Evolutionary conservation across 2,888 invertebrate genomes (phyloP), one percentile per base, ranked within the genome.

Genomic region (Vannuccia rotundouncinata): DNA sequence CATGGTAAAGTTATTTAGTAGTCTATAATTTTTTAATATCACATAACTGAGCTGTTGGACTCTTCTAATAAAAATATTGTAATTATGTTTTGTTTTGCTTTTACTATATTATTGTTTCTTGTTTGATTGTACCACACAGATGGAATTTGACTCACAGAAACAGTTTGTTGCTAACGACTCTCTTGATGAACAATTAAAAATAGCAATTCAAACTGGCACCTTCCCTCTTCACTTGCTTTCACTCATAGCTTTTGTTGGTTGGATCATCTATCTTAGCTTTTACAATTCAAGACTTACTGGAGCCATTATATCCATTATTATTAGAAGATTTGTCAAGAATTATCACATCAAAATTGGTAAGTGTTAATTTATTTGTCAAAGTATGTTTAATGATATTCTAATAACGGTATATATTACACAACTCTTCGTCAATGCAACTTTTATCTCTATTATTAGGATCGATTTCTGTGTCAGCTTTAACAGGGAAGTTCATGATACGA

Each of bases 311-410:
- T 60, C 78, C 10, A 25, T 45, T 29, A 60, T 78, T 78, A 17
- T 78, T 1, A 59, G 78, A 2, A 59, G 78, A 60, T 78, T 78
- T 60, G 66, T 66, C 66, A 78, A 59, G 13, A 59, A 29, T 28
- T 78, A 78, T 28, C 59, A 78, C 22, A 78, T 78, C 1, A 78
- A 78, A 78, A 31, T 78, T 29, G 78, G 66, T 66, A 66, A 66
- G 25, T n/a, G 2, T n/a, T n/a, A n/a, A 66, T 66, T 22, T 66
- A 22, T 66, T 66, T n/a, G 25, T n/a, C n/a, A n/a, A n/a, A n/a
- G n/a, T n/a, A n/a, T n/a, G n/a, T n/a, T n/a, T n/a, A n/a, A n/a
- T n/a, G n/a, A n/a, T n/a, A n/a, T n/a, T n/a, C n/a, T n/a, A n/a
- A n/a, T n/a, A n/a, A n/a, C n/a, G n/a, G n/a, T n/a, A n/a, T n/a